A percentile compares a stretch with the other conserved stretches of the same genome.
Conservation (phyloP, 2,888 invertebrate species). For the Antheraea assamensis region DNA sequence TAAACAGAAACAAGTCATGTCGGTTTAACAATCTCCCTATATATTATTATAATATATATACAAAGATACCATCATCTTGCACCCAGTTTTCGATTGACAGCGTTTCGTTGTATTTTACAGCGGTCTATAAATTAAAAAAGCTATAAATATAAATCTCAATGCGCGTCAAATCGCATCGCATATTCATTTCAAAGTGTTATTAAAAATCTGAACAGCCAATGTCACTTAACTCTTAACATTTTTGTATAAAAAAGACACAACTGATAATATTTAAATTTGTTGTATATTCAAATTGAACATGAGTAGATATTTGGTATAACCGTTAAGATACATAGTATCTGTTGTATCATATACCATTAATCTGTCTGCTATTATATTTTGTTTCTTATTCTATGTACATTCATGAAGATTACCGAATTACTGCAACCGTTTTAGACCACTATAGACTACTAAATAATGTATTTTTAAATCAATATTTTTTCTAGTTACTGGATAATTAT, state of each 20-base stretch:
- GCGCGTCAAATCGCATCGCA: constrained; percentile 74
- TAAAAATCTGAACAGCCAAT: constrained; percentile 58
- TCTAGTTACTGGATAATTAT: too few relatives aligned
- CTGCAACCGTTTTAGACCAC: too few relatives aligned
- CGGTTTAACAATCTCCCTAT: neutral
- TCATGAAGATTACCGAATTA: too few relatives aligned
- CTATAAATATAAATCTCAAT: constrained; percentile 76
- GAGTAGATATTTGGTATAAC: neutral
- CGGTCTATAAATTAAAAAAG: constrained; percentile 70
- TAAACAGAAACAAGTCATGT: neutral
- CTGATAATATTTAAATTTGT: constrained; percentile 16
- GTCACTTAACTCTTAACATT: constrained; percentile 22
- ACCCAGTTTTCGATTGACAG: constrained; percentile 53
- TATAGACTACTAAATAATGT: too few relatives aligned
- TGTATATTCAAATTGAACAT: neutral
- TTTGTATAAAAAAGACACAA: constrained; percentile 20
- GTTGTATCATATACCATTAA: neutral
- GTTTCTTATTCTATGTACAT: too few relatives aligned
- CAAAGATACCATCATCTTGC: constrained; percentile 38
- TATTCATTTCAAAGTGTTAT: constrained; percentile 67
- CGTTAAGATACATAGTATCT: neutral
- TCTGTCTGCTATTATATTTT: too few relatives aligned
- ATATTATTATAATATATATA: constrained; percentile 12
- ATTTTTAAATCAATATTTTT: too few relatives aligned
- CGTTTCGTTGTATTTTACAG: constrained; percentile 72